A percentile compares a stretch with the other conserved stretches of the same genome.
Evolutionary conservation across 2,888 invertebrate genomes (phyloP).

Genomic region (Carabus problematicus): DNA sequence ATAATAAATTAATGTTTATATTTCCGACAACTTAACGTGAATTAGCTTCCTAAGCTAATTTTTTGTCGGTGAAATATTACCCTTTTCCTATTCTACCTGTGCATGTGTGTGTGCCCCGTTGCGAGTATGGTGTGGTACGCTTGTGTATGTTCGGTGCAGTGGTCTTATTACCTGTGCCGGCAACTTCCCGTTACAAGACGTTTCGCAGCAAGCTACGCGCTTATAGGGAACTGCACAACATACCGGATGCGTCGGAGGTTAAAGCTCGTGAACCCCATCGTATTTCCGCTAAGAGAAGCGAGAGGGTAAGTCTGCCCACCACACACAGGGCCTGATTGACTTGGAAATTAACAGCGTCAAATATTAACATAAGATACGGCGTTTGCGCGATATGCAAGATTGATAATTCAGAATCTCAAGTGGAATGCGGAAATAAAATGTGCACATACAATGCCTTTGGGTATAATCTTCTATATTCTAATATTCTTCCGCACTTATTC

Average conservation of each 20-base stretch:
- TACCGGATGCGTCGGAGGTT: constrained; percentile 10
- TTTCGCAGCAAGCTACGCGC: not conserved
- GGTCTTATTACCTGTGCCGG: constrained; percentile 5
- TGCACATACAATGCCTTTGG: no score
- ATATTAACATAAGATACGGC: no score
- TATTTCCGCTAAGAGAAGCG: not conserved
- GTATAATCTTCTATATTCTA: no score
- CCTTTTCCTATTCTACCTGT: constrained; percentile 2
- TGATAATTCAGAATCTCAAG: no score
- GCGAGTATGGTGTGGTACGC: not conserved
- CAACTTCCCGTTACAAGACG: not conserved
- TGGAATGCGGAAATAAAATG: no score
- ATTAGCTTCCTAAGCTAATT: no score
- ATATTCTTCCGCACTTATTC: no score
- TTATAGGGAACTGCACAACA: not conserved
- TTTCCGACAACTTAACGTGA: no score
- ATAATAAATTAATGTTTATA: no score
- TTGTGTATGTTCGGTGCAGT: not conserved
- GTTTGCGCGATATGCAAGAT: no score
- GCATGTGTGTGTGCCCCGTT: not conserved
- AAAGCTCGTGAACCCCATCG: constrained; percentile 4
- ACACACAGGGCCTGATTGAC: not conserved
- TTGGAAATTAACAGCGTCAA: not conserved
- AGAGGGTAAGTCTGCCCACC: not conserved
- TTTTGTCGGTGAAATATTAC: no score